phyloP scores from a whole-genome alignment of 2,888 invertebrate genomes.

The Diabrotica balteata region DNA sequence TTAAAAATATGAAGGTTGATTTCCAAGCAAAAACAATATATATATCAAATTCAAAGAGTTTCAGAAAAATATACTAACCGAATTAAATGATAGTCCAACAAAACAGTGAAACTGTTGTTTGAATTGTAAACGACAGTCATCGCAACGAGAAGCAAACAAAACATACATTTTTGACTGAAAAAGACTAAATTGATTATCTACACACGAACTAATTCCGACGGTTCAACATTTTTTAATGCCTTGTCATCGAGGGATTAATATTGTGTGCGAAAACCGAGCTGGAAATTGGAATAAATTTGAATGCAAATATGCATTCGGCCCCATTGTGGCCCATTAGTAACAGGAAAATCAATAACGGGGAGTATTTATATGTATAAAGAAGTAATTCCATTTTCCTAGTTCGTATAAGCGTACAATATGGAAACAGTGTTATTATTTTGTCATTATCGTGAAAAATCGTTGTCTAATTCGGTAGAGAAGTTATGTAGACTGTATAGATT shows the following conservation, averaged over 20 bases:
- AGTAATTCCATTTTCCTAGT: not conserved
- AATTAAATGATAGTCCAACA: too few relatives aligned
- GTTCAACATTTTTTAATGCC: not conserved
- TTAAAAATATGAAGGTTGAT: too few relatives aligned
- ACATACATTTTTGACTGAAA: not conserved
- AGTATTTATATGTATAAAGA: not conserved
- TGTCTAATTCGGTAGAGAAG: too few relatives aligned
- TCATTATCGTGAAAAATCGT: too few relatives aligned
- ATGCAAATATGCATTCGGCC: not conserved
- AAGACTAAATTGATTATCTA: not conserved
- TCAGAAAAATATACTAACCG: too few relatives aligned
- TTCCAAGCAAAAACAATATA: too few relatives aligned
- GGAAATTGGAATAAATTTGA: not conserved
- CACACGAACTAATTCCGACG: not conserved
- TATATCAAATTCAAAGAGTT: too few relatives aligned
- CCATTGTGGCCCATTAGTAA: slow-evolving; percentile 1
- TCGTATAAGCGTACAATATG: not conserved
- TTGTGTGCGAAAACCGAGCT: not conserved
- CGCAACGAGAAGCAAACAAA: too few relatives aligned
- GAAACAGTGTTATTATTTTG: too few relatives aligned
- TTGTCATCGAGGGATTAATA: not conserved
- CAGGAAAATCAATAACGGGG: slow-evolving; percentile 2
- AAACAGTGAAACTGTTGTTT: too few relatives aligned
- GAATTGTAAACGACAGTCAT: too few relatives aligned
- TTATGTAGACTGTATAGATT: too few relatives aligned